Percentiles rank a stretch among this genome's conserved stretches.
Conservation (phyloP, 2,113 vertebrate species). For the Crocuta crocuta region DNA sequence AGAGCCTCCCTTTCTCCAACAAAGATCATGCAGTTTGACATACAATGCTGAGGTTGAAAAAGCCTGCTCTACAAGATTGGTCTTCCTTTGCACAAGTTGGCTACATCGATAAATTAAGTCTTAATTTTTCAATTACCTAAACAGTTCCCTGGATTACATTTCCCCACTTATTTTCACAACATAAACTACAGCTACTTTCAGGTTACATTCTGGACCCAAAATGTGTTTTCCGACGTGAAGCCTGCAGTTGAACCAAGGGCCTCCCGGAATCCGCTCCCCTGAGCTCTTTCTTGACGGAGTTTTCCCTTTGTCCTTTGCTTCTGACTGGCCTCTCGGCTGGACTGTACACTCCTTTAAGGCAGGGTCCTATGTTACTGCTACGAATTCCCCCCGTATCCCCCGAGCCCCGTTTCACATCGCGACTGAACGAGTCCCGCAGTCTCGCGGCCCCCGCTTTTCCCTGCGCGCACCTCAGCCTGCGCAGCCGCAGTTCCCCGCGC, state of each 20-base stretch:
- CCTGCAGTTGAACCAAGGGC: too few relatives aligned
- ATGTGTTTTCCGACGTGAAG: background rate
- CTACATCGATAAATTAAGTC: background rate
- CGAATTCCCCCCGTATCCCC: fast-evolving
- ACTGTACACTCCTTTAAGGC: too few relatives aligned
- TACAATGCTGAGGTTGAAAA: background rate
- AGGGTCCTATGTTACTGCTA: background rate
- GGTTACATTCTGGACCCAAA: background rate
- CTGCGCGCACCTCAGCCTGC: fast-evolving
- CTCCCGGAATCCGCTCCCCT: too few relatives aligned
- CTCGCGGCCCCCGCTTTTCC: fast-evolving
- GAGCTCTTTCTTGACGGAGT: background rate
- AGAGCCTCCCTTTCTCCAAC: background rate
- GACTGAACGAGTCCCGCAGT: fast-evolving
- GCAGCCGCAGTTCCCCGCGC: background rate
- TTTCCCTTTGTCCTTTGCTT: background rate
- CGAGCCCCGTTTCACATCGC: fast-evolving
- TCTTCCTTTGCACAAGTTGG: background rate
- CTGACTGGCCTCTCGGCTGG: background rate
- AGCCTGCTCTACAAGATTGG: background rate
- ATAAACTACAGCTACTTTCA: background rate
- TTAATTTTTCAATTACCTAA: background rate
- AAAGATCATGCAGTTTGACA: background rate
- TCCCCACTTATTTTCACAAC: background rate
- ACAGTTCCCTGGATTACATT: background rate